phyloP scores from a whole-genome alignment of 2,113 vertebrate genomes.

The Gallinago undulata region DNA sequence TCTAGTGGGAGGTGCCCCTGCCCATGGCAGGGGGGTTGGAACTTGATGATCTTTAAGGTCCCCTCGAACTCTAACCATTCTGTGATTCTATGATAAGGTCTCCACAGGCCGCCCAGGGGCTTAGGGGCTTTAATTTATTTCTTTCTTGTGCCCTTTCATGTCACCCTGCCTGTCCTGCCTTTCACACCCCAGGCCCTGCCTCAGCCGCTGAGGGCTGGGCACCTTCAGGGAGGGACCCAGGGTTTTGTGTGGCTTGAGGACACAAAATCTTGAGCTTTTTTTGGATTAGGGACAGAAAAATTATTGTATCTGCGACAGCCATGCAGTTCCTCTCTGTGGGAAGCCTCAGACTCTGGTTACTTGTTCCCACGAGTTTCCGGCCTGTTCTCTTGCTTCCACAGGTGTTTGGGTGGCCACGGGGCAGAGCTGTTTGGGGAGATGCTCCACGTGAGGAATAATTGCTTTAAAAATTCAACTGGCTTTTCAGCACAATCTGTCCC shows the following conservation, averaged over 20 bases:
- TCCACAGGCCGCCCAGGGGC: accelerated
- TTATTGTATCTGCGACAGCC: accelerated
- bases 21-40: no score
- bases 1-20: no score
- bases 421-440: not conserved
- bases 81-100: no score
- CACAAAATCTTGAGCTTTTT: not conserved
- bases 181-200: not conserved
- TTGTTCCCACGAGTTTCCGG: not conserved
- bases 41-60: no score
- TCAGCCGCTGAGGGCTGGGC: not conserved
- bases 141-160: accelerated
- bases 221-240: not conserved
- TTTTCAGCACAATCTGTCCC: not conserved
- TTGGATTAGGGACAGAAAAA: not conserved
- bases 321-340: not conserved
- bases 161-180: not conserved
- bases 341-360: accelerated
- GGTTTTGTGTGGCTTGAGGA: no score
- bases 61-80: no score
- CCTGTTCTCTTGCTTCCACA: accelerated
- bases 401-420: not conserved
- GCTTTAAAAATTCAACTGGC: accelerated
- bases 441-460: accelerated
- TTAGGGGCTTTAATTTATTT: accelerated